phyloP scores from a whole-genome alignment of 2,797 vertebrate genomes.

The Heteromormyrus szaboi region DNA sequence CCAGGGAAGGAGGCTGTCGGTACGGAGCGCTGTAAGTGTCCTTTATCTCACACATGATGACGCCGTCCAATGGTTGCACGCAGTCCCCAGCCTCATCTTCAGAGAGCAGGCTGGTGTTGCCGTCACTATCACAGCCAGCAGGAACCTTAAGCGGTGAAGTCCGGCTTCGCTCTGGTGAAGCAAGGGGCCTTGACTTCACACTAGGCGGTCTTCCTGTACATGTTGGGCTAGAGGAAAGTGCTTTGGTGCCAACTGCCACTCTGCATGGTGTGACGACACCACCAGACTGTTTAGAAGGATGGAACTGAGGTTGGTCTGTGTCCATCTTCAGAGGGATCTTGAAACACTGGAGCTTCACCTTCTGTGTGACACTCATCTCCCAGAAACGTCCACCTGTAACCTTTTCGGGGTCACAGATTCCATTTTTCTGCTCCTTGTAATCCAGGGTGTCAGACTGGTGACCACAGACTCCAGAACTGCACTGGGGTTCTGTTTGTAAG shows the following conservation, averaged over 20 bases:
- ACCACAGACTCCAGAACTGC: neutral
- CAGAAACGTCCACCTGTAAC: neutral
- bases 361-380: neutral
- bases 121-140: neutral
- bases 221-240: neutral
- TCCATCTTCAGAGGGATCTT: constrained; percentile 1
- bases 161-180: neutral
- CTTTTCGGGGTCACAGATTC: neutral
- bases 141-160: neutral
- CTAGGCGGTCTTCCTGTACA: neutral
- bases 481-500: neutral
- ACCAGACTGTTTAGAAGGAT: neutral
- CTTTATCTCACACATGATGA: constrained; percentile 9
- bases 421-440: neutral
- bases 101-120: neutral
- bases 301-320: neutral
- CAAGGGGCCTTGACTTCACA: neutral
- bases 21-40: neutral
- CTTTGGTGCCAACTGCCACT: neutral
- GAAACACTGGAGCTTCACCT: neutral
- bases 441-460: neutral
- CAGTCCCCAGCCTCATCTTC: constrained; percentile 21
- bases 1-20: neutral
- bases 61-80: neutral
- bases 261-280: neutral